Evolutionary conservation across 2,113 vertebrate genomes (phyloP), one percentile per base, ranked within the genome.

Genomic region (Otis tarda): DNA sequence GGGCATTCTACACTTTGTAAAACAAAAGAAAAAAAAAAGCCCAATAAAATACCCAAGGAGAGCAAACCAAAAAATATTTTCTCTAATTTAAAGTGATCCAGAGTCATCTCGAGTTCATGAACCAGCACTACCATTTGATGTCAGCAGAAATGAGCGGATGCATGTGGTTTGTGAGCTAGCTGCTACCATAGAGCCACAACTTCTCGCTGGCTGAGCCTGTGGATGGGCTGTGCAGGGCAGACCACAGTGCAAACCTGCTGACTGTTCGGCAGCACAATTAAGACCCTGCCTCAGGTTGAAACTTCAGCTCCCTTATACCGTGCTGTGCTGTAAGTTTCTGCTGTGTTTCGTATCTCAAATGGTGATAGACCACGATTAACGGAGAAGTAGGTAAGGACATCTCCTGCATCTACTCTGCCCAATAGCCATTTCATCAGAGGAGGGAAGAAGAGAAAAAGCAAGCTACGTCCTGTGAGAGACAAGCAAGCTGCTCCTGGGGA

Each of bases 121-220:
- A 91, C 88, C 89, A 96, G 74, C 90, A 60, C 6, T 0, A 0
- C 45, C 2, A 43, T 96, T 92, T 96, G 95, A 96, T 96, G 95
- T 96, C 96, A 97, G 95, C 92, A 86, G 92, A 92, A 89, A 47
- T 33, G 76, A 94, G 90, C 80, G 94, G 96, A 97, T 95, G 92
- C 2, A 7, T 96, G 95, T 97, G 96, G 95, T 97, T 94, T 92
- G 90, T 37, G 87, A 86, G 79, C 83, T 65, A 6, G 77, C 90
- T 93, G 88, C 92, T 94, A 94, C 88, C 3, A 4, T 31, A 45
- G 87, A 89, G 87, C 76, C 94, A 80, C 47, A 37, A 8, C 93
- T 81, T 45, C 61, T 64, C 0, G 1, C 67, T 39, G 85, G 28
- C 85, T 69, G 64, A 89, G 91, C 37, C 30, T 5, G 63, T 20